These are phyloP conservation scores for Lepus timidus DNA, from an alignment of 2,113 vertebrate genomes.

Conservation along the genomic window DNA sequence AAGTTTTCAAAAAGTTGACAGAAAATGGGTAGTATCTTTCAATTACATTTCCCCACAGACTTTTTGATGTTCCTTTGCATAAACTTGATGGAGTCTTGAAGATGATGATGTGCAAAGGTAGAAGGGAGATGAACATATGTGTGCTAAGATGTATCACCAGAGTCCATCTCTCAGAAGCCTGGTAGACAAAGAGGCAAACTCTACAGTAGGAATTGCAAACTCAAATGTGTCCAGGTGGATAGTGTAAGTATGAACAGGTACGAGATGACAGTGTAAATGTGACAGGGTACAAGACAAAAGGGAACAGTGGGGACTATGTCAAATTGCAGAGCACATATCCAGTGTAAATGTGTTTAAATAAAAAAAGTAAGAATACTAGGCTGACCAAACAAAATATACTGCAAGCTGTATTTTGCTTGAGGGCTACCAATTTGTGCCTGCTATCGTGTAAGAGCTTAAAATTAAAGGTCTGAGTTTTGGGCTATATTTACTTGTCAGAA, in stretches of 20 bases:
- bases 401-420: not conserved
- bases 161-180: not conserved
- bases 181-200: not conserved
- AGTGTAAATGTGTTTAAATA: conserved; percentile 7
- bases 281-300: not conserved
- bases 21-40: no score
- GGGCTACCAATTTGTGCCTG: not conserved
- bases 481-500: conserved; percentile 36
- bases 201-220: not conserved
- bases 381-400: not conserved
- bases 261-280: not conserved
- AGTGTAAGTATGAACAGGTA: no score
- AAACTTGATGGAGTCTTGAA: not conserved
- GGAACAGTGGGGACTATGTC: not conserved
- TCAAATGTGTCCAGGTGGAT: not conserved
- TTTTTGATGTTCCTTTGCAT: no score
- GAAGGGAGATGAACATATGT: not conserved
- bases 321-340: not conserved
- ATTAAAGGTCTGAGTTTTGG: not conserved
- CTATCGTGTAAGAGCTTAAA: not conserved
- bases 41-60: no score
- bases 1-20: no score
- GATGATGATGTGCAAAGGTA: not conserved
- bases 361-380: not conserved
- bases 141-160: not conserved